phyloP scores from a whole-genome alignment of 2,113 vertebrate genomes.

The Edolisoma coerulescens region DNA sequence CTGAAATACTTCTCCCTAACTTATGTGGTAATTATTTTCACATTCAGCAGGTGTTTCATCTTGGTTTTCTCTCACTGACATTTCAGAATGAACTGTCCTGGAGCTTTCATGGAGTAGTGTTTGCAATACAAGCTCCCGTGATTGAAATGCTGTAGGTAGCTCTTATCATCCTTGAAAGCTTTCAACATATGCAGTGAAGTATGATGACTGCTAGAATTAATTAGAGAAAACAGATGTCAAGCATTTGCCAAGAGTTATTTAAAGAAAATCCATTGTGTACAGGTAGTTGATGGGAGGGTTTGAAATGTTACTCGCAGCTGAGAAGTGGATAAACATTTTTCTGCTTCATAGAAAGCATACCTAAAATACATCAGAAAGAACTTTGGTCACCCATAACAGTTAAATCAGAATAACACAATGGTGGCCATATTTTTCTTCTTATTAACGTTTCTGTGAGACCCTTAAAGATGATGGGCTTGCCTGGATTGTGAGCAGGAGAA shows the following conservation, averaged over 20 bases:
- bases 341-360: not conserved
- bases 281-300: slow-evolving; percentile 7
- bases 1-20: not conserved
- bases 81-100: slow-evolving; percentile 18
- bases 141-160: slow-evolving; percentile 60
- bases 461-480: slow-evolving; percentile 22
- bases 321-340: not conserved
- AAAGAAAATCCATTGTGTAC: slow-evolving; percentile 43
- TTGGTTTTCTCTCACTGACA: not conserved
- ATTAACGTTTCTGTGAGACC: not conserved
- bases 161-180: slow-evolving; percentile 57
- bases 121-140: slow-evolving; percentile 14
- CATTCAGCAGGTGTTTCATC: not conserved
- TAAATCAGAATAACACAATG: not conserved
- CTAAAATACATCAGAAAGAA: not conserved
- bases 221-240: slow-evolving; percentile 62
- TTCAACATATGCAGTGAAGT: slow-evolving; percentile 58
- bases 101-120: not conserved
- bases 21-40: not conserved
- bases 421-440: not conserved
- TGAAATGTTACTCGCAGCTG: slow-evolving; percentile 3
- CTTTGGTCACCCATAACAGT: not conserved
- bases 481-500: slow-evolving; percentile 34
- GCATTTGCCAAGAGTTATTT: slow-evolving; percentile 52
- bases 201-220: slow-evolving; percentile 65